A percentile compares a stretch with the other conserved stretches of the same genome.
phyloP scores from a whole-genome alignment of 2,113 vertebrate species.

The Poeciliopsis turrubarensis region DNA sequence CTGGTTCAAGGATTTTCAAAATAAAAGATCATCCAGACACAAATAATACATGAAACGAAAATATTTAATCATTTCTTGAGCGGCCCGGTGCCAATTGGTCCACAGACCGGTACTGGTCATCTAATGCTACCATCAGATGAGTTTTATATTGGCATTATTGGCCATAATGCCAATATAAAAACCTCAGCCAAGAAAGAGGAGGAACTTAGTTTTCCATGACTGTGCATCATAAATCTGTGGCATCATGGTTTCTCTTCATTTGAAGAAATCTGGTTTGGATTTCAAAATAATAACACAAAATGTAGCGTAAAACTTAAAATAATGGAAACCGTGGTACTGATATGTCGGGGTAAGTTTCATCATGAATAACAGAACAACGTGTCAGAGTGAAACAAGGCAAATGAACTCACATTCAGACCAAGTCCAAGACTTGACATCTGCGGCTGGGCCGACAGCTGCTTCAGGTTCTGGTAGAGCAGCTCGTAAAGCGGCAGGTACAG shows the following conservation, averaged over 20 bases:
- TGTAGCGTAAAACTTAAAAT: neutral
- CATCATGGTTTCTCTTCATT: neutral
- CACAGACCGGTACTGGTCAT: neutral
- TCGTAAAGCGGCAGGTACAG: constrained; percentile 91
- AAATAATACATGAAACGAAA: no score
- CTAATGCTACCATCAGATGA: neutral
- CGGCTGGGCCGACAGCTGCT: constrained; percentile 80
- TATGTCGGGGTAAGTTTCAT: neutral
- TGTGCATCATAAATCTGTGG: neutral
- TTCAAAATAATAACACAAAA: neutral
- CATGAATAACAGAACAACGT: neutral
- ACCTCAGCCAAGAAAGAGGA: neutral
- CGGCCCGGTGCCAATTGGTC: no score
- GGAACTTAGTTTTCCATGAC: neutral
- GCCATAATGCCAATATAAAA: neutral
- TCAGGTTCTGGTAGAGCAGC: constrained; percentile 91
- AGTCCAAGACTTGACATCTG: constrained; percentile 60
- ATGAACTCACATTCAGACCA: constrained; percentile 66
- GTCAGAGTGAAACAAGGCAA: neutral
- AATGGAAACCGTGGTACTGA: neutral
- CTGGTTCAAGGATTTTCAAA: no score
- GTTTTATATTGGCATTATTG: no score
- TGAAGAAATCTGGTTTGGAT: neutral
- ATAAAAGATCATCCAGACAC: no score
- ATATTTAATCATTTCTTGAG: no score